Percentiles rank a stretch among this genome's conserved stretches.
phyloP scores from a whole-genome alignment of 2,888 invertebrate genomes.

The Tryphoninae sp. region DNA sequence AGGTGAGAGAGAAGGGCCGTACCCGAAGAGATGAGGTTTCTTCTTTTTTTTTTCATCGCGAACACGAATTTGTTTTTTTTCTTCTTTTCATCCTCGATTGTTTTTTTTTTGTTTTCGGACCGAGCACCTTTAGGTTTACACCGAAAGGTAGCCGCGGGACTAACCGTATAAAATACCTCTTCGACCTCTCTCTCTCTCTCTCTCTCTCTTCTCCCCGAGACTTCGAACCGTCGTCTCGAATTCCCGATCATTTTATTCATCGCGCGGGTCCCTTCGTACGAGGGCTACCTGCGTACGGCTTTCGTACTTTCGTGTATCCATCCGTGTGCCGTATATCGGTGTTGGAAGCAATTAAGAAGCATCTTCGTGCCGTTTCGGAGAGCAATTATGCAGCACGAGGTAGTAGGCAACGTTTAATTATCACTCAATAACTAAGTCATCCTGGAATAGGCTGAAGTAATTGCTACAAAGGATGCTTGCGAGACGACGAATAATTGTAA shows the following conservation, averaged over 20 bases:
- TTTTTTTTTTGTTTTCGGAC: constrained; percentile 1
- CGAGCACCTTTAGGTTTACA: constrained; percentile 2
- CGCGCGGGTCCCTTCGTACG: constrained; percentile 7
- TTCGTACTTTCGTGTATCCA: constrained; percentile 7
- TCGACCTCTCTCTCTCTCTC: constrained; percentile 1
- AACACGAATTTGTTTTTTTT: constrained; percentile 8
- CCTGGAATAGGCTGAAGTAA: constrained; percentile 9
- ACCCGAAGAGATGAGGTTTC: constrained; percentile 49
- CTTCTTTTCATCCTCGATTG: constrained; percentile 5
- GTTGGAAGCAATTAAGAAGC: constrained; percentile 59
- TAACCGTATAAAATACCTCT: constrained; percentile 49
- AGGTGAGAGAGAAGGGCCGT: constrained; percentile 63
- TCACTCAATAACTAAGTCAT: constrained; percentile 58
- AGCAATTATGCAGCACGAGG: constrained; percentile 43
- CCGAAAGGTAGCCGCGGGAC: constrained; percentile 43
- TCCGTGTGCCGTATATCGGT: background rate
- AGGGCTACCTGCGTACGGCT: constrained; percentile 50
- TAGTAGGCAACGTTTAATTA: constrained; percentile 50
- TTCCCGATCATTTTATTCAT: constrained; percentile 61
- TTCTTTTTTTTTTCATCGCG: constrained; percentile 3
- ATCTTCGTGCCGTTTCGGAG: constrained; percentile 38
- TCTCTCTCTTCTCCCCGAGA: background rate
- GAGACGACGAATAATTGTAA: background rate
- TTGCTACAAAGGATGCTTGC: background rate
- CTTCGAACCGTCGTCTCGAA: constrained; percentile 45